Evolutionary conservation across 2,113 vertebrate species (phyloP), one percentile per base, ranked within the genome.

Genomic region (Festucalex cinctus): DNA sequence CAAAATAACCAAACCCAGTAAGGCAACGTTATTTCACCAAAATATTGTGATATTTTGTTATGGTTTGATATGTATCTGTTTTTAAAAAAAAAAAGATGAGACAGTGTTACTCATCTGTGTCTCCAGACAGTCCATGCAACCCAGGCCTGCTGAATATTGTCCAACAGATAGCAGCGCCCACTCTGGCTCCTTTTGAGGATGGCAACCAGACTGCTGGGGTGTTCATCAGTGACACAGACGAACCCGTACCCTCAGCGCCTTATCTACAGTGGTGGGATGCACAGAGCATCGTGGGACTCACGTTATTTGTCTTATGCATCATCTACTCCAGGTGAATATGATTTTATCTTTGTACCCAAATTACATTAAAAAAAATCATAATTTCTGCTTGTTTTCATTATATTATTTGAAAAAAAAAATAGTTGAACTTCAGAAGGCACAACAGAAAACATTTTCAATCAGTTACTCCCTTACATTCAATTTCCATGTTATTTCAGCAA

Each of bases 271-370:
- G 92, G 92, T 93, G 95, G 93, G 94, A 95, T 57, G 71, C 83
- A 37, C 93, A 98, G 86, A 95, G 86, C 68, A 75, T 94, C 5
- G 70, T 93, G 64, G 96, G 95, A 13, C 81, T 98, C 1, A 1
- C 84, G 2, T 84, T 98, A 73, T 98, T 96, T 73, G 88, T 95
- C 68, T 35, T 95, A 32, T 99, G 96, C 81, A 94, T 99, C 71
- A 65, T 97, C 26, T 98, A 95, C 86, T 98, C 96, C 51, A 96
- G 95, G 97, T 41, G 2, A 41, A 41, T 41, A 41, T 41, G 28
- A 32, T 32, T n/a, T 32, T 32, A 32, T 32, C 28, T 32, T 32
- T 32, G 39, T 41, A 41, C 39, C 39, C 3, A 41, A 41, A 41
- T 41, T 9, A 13, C 12, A 41, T 41, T 12, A 9, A 41, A 41